Evolutionary conservation across 2,888 invertebrate genomes (phyloP).

Genomic region (Polia nebulosa): DNA sequence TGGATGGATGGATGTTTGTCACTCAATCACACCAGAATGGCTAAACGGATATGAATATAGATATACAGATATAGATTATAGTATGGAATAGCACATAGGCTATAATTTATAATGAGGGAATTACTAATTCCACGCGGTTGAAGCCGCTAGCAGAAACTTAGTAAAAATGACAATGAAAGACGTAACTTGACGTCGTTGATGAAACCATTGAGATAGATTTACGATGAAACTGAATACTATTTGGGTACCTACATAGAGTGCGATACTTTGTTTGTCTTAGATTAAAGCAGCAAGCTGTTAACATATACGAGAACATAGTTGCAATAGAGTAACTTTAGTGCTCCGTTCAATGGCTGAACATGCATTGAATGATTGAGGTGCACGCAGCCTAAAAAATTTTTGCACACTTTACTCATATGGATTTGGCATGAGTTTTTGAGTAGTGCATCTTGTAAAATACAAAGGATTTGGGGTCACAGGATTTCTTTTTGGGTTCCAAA

Average conservation of each 20-base stretch:
- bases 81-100: no score
- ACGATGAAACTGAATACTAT: background rate
- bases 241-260: background rate
- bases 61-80: no score
- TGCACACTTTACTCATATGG: constrained; percentile 42
- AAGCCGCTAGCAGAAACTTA: no score
- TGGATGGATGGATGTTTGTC: no score
- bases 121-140: no score
- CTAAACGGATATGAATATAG: no score
- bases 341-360: constrained; percentile 44
- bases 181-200: background rate
- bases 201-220: background rate
- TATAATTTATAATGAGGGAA: no score
- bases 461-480: constrained; percentile 1
- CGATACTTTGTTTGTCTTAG: constrained; percentile 10
- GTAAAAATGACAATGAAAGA: background rate
- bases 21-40: no score
- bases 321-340: constrained; percentile 26
- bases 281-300: constrained; percentile 14
- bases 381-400: constrained; percentile 38
- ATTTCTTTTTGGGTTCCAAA: constrained; percentile 8
- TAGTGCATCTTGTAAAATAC: constrained; percentile 39
- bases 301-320: constrained; percentile 21
- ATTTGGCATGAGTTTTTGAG: constrained; percentile 44
- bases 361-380: constrained; percentile 46